Conservation (phyloP, 2,888 invertebrate genomes). For the Tachina fera region DNA sequence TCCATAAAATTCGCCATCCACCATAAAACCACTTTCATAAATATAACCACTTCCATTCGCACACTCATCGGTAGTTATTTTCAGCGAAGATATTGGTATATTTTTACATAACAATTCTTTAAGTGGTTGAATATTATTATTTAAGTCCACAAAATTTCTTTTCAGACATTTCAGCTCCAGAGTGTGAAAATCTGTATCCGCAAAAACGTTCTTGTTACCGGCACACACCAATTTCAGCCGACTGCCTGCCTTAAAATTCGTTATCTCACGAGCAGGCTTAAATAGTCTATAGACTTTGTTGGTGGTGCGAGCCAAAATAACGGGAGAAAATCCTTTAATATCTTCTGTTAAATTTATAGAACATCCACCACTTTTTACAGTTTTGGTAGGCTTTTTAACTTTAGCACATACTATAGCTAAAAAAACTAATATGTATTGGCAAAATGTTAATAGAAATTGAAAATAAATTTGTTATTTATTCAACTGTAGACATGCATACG, state of each 20-base stretch:
- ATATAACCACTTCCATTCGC: constrained; percentile 74
- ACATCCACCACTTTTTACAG: neutral
- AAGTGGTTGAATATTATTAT: constrained; percentile 54
- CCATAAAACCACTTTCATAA: constrained; percentile 74
- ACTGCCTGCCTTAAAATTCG: constrained; percentile 67
- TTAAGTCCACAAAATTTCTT: constrained; percentile 59
- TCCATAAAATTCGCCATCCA: constrained; percentile 60
- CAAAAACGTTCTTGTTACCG: constrained; percentile 74
- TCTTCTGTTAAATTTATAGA: constrained; percentile 44
- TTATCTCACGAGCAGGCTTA: constrained; percentile 72
- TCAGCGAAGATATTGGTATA: constrained; percentile 72
- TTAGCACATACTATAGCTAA: constrained; percentile 16
- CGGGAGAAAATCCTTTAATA: constrained; percentile 50
- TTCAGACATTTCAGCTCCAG: constrained; percentile 68
- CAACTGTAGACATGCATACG: neutral
- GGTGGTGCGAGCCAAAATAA: constrained; percentile 36
- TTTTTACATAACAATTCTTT: constrained; percentile 67
- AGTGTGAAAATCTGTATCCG: constrained; percentile 12
- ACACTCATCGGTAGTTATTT: constrained; percentile 75
- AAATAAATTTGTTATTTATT: constrained; percentile 12
- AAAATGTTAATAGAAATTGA: too few species aligned
- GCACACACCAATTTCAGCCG: constrained; percentile 74
- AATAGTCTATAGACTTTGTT: constrained; percentile 68
- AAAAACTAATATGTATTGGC: neutral
- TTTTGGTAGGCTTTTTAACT: neutral